These are phyloP conservation scores for Upupa epops DNA, from an alignment of 2,113 vertebrate genomes.

Conservation along the genomic window DNA sequence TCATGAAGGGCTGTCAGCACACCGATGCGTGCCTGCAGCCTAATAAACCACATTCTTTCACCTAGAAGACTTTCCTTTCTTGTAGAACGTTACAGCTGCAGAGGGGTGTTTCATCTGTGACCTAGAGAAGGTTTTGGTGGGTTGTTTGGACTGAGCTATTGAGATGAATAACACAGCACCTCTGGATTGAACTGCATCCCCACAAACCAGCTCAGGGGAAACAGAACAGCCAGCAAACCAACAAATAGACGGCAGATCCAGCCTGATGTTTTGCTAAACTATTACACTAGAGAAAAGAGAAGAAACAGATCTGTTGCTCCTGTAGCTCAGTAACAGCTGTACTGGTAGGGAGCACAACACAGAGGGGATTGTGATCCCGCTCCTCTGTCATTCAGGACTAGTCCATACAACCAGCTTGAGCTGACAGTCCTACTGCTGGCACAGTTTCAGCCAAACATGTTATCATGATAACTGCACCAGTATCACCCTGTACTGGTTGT, in stretches of 20 bases:
- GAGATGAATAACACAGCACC: not conserved
- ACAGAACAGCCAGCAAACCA: not conserved
- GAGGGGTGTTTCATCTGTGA: not conserved
- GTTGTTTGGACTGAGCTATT: not conserved
- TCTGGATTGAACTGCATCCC: not conserved
- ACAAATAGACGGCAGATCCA: not conserved
- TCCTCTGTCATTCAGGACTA: not conserved
- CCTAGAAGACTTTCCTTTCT: not conserved
- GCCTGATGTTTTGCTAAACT: not conserved
- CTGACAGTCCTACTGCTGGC: not conserved
- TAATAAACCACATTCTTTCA: not conserved
- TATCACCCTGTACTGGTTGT: no score
- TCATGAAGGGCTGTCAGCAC: not conserved
- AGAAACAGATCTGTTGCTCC: not conserved
- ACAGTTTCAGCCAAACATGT: not conserved
- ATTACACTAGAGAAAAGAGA: not conserved
- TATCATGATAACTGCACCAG: no score
- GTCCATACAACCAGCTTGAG: not conserved
- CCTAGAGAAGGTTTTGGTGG: rapidly evolving
- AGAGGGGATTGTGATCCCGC: not conserved
- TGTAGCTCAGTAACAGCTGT: not conserved
- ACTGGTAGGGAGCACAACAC: not conserved
- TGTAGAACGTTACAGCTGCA: not conserved
- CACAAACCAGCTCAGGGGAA: no score
- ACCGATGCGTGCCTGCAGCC: not conserved